Evolutionary conservation across 2,797 vertebrate genomes (phyloP).

Genomic region (Syndactyla subalaris): DNA sequence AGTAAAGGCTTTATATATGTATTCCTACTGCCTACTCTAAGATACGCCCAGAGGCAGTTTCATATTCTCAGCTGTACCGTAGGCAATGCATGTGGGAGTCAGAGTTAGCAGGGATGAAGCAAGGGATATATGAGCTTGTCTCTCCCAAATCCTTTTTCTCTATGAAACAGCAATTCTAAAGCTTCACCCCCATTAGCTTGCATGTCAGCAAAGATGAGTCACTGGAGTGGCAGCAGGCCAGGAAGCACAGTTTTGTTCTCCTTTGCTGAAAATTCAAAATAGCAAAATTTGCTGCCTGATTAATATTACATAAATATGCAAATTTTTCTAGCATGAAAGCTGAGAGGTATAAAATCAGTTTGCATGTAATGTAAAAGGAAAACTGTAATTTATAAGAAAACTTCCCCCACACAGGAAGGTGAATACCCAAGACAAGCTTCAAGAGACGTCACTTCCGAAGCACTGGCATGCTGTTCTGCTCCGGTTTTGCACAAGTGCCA

Average conservation of each 20-base stretch:
- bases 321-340: not conserved
- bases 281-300: conserved; percentile 34
- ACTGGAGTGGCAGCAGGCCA: conserved; percentile 34
- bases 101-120: not conserved
- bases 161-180: conserved; percentile 5
- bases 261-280: conserved; percentile 46
- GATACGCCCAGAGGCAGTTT: not conserved
- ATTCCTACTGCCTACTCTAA: not conserved
- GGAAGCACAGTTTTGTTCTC: conserved; percentile 14
- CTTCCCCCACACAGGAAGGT: not conserved
- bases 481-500: not conserved
- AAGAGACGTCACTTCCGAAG: not conserved
- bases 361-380: conserved; percentile 12
- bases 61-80: not conserved
- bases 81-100: not conserved
- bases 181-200: not conserved
- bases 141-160: conserved; percentile 19
- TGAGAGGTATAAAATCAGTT: not conserved
- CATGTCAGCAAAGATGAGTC: conserved; percentile 53
- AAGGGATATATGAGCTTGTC: not conserved
- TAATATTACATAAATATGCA: conserved; percentile 57
- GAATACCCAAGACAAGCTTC: not conserved
- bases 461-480: not conserved
- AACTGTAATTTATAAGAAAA: conserved; percentile 38
- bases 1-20: not conserved